Evolutionary conservation across 2,888 invertebrate genomes (phyloP), one percentile per base, ranked within the genome.

Genomic region (Rhodophaea formosa): DNA sequence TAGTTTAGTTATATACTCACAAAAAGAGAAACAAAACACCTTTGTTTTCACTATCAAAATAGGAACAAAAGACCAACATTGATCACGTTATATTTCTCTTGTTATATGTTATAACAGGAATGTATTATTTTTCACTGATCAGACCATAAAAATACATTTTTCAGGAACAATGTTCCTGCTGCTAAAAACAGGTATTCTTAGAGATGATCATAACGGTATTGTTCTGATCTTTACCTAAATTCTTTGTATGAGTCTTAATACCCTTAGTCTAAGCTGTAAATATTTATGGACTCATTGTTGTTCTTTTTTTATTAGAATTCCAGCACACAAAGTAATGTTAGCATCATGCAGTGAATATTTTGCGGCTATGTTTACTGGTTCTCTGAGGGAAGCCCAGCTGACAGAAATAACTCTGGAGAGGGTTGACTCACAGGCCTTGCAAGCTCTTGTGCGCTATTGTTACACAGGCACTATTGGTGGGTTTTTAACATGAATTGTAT

Each of bases 331-430:
- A 75, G 91, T 98, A 66, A 96, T 98, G 56, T 92, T 98, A 65
- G 96, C 97, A 70, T 97, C 98, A 46, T 96, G 97, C 59, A 97
- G 97, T 70, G 97, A 97, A 84, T 98, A 98, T 84, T 98, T 98
- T 91, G 95, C 96, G 47, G 97, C 97, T 46, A 98, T 98, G 98
- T 98, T 98, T 80, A 98, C 97, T 29, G 96, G 96, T 59, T 95
- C 96, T 58, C 88, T 98, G 63, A 92, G 95, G 66, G 98, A 98
- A 88, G 94, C 97, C 7, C 94, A 93, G 62, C 94, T 97, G 82
- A 93, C 94, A 63, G 97, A 97, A 90, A 94, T 98, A 42, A 95
- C 95, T 60, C 90, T 98, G 68, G 95, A 95, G 66, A 95, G 95
- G 74, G 95, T 98, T 45, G 96, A 97, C 76, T 94, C 97, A 17